These are phyloP conservation scores for Parelbella ahira DNA, from an alignment of 2,888 invertebrate genomes.

Conservation along the genomic window DNA sequence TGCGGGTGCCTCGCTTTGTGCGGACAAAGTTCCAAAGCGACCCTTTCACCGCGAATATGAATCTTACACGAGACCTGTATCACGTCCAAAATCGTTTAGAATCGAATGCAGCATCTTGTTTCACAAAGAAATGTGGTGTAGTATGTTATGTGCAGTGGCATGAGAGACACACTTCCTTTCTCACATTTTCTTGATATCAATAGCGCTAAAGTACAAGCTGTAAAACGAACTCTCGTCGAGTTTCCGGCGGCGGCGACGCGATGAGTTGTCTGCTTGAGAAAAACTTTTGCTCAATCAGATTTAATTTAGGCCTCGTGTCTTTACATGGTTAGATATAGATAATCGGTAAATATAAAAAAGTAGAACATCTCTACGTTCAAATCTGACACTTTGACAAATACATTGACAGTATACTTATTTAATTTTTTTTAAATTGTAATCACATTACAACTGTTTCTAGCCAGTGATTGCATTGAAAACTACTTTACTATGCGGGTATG, in stretches of 20 bases:
- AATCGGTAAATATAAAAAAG: slow-evolving; percentile 4
- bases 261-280: slow-evolving; percentile 44
- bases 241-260: slow-evolving; percentile 52
- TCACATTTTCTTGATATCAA: slow-evolving; percentile 77
- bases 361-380: slow-evolving; percentile 49
- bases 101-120: slow-evolving; percentile 49
- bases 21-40: slow-evolving; percentile 59
- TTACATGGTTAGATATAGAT: not conserved
- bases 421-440: slow-evolving; percentile 7
- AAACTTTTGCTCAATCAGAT: slow-evolving; percentile 40
- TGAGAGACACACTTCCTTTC: slow-evolving; percentile 76
- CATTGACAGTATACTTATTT: not conserved
- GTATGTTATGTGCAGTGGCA: slow-evolving; percentile 60
- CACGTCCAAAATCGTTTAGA: slow-evolving; percentile 61
- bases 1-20: slow-evolving; percentile 71
- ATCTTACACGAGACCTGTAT: slow-evolving; percentile 56
- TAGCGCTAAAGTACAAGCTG: slow-evolving; percentile 61
- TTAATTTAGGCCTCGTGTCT: slow-evolving; percentile 7
- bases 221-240: slow-evolving; percentile 61
- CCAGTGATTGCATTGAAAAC: too few relatives aligned
- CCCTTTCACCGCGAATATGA: slow-evolving; percentile 69
- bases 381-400: slow-evolving; percentile 36
- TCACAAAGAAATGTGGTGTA: slow-evolving; percentile 59
- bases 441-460: too few relatives aligned
- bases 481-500: slow-evolving; percentile 2